phyloP scores from a whole-genome alignment of 2,888 invertebrate genomes.

The Torymus auratus region DNA sequence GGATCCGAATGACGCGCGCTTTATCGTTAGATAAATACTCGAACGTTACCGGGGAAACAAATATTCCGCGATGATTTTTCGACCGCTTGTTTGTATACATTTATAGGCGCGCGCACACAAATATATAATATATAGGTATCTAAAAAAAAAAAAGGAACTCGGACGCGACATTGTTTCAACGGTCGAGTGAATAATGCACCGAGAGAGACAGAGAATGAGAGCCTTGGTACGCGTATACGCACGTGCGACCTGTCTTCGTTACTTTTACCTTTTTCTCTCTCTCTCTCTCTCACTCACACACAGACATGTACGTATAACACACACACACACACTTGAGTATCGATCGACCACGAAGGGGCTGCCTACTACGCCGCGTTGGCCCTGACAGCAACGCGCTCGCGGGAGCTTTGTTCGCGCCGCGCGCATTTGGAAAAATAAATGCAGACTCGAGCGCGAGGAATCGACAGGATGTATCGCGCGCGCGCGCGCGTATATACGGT shows the following conservation, averaged over 20 bases:
- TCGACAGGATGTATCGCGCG: background rate
- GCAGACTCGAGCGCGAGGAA: slow-evolving; percentile 14
- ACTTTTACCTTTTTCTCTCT: background rate
- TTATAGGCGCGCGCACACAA: too few relatives aligned
- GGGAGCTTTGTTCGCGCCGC: background rate
- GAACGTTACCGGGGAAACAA: too few relatives aligned
- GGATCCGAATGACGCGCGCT: too few relatives aligned
- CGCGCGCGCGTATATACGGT: too few relatives aligned
- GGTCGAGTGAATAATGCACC: too few relatives aligned
- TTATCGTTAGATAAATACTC: too few relatives aligned
- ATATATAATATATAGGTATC: too few relatives aligned
- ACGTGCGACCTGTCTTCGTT: background rate
- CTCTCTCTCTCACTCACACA: background rate
- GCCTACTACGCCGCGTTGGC: background rate
- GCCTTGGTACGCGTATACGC: background rate
- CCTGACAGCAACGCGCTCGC: slow-evolving; percentile 11
- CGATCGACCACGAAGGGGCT: slow-evolving; percentile 15
- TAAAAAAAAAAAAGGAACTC: background rate
- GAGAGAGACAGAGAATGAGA: too few relatives aligned
- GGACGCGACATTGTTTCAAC: too few relatives aligned
- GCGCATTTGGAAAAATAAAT: background rate
- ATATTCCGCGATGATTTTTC: too few relatives aligned
- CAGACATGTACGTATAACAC: too few relatives aligned
- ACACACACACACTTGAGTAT: slow-evolving; percentile 16
- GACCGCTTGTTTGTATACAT: too few relatives aligned